Evolutionary conservation across 2,797 vertebrate species (phyloP).

Genomic region (Diplodus puntazzo): DNA sequence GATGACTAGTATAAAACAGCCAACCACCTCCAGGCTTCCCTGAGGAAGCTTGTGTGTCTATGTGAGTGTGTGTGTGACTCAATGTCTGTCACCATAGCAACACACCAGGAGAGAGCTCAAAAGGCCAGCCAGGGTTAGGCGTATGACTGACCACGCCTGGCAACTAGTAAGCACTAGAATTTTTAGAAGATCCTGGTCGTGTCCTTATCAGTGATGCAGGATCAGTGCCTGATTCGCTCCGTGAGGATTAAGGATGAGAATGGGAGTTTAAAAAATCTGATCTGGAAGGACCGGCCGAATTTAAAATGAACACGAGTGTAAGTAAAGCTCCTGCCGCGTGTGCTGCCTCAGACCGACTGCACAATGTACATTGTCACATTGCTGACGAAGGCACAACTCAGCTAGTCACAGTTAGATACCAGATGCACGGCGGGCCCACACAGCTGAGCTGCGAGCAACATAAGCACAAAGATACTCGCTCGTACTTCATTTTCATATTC

Average conservation of each 20-base stretch:
- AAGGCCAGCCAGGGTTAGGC: constrained; percentile 73
- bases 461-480: constrained; percentile 49
- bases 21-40: constrained; percentile 46
- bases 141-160: constrained; percentile 77
- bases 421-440: constrained; percentile 37
- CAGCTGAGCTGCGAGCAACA: constrained; percentile 61
- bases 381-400: constrained; percentile 72
- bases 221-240: constrained; percentile 55
- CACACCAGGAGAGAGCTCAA: constrained; percentile 64
- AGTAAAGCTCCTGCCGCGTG: constrained; percentile 54
- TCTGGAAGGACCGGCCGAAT: constrained; percentile 54
- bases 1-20: constrained; percentile 36
- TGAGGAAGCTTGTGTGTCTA: constrained; percentile 40
- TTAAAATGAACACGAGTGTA: constrained; percentile 55
- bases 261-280: constrained; percentile 51
- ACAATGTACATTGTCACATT: constrained; percentile 45
- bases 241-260: constrained; percentile 65
- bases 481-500: constrained; percentile 48
- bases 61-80: constrained; percentile 61
- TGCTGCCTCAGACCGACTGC: constrained; percentile 56
- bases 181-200: constrained; percentile 53
- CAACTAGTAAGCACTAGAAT: constrained; percentile 73
- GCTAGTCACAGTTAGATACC: constrained; percentile 54
- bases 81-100: constrained; percentile 82
- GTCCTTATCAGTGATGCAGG: constrained; percentile 61